A percentile compares a stretch with the other conserved stretches of the same genome.
Evolutionary conservation across 2,888 invertebrate genomes (phyloP).

Genomic region (Polydrusus tereticollis): DNA sequence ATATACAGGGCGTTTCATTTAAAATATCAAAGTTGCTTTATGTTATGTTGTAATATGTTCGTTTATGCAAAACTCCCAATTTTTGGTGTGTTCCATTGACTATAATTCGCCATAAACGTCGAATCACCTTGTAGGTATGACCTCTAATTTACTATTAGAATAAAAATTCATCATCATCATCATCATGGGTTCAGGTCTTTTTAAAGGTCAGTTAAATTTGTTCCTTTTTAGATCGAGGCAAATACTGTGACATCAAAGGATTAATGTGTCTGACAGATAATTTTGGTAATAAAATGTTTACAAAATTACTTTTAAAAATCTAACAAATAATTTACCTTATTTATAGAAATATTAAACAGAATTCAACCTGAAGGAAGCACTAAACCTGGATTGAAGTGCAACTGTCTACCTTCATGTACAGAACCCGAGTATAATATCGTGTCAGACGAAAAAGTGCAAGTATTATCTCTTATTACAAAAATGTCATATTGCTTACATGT

Average conservation of each 20-base stretch:
- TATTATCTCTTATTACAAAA: not conserved
- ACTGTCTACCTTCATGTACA: conserved; percentile 74
- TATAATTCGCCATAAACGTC: no score
- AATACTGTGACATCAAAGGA: conserved; percentile 70
- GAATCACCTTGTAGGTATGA: no score
- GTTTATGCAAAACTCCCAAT: no score
- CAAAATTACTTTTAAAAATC: not conserved
- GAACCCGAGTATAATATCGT: conserved; percentile 72
- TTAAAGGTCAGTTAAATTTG: not conserved
- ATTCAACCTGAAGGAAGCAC: conserved; percentile 65
- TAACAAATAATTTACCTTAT: not conserved
- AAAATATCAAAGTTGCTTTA: no score
- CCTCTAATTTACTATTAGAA: no score
- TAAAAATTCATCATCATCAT: no score
- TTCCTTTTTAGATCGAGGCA: conserved; percentile 65
- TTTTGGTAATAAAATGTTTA: conserved; percentile 62
- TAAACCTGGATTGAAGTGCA: conserved; percentile 68
- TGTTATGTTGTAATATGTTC: no score
- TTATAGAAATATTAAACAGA: conserved; percentile 65
- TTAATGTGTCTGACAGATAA: conserved; percentile 70
- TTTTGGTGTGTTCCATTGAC: no score
- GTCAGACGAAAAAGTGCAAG: conserved; percentile 68
- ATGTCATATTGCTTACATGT: no score
- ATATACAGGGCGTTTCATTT: no score
- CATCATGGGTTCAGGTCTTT: not conserved